Evolutionary conservation across 2,888 invertebrate species (phyloP).

Genomic region (Noctua janthe): DNA sequence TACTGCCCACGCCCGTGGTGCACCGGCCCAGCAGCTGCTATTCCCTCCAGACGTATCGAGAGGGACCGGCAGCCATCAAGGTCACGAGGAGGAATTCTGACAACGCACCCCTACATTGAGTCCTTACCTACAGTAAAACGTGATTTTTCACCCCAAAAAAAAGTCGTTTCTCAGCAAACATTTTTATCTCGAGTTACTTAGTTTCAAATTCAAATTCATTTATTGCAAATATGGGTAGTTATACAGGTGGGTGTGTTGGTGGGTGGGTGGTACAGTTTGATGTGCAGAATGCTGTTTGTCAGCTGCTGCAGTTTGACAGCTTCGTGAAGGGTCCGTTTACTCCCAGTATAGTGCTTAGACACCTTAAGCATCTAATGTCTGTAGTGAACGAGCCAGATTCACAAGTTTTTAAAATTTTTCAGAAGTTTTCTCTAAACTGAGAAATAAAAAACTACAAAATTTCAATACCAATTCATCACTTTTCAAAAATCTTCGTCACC

Average conservation of each 20-base stretch:
- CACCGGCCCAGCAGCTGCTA: too few species aligned
- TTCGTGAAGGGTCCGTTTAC: not conserved
- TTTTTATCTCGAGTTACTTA: too few species aligned
- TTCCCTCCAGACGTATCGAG: too few species aligned
- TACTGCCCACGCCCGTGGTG: too few species aligned
- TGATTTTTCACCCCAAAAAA: not conserved
- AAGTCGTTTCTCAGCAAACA: not conserved
- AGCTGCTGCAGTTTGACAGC: too few species aligned
- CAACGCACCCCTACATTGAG: too few species aligned
- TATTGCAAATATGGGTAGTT: too few species aligned
- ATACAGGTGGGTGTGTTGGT: too few species aligned
- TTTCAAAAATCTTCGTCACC: not conserved
- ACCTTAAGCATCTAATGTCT: not conserved
- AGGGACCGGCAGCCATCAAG: too few species aligned
- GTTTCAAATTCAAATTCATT: too few species aligned
- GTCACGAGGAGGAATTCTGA: too few species aligned
- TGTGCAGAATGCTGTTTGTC: not conserved
- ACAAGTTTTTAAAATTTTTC: not conserved
- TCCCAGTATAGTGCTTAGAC: not conserved
- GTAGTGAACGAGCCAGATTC: not conserved
- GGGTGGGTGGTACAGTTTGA: too few species aligned
- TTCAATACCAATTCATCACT: slow-evolving; percentile 4
- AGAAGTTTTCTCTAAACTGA: not conserved
- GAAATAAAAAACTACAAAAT: not conserved
- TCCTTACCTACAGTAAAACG: not conserved